Evolutionary conservation across 2,797 vertebrate species (phyloP).

Genomic region (Sciaenops ocellatus): DNA sequence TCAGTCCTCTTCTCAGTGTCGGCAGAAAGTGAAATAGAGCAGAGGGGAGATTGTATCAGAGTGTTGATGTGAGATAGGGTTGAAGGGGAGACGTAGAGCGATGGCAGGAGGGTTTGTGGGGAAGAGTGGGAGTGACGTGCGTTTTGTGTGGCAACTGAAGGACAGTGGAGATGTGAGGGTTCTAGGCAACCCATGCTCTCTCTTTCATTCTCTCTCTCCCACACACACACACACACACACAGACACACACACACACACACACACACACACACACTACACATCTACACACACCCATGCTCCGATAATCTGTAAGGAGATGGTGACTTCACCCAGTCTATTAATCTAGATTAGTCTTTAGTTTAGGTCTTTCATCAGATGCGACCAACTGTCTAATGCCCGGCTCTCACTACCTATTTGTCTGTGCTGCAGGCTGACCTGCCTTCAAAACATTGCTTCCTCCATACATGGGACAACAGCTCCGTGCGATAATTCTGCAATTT

Average conservation of each 20-base stretch:
- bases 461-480: constrained; percentile 20
- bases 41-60: constrained; percentile 71
- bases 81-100: constrained; percentile 52
- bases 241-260: constrained; percentile 7
- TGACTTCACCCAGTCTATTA: constrained; percentile 62
- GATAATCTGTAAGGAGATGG: constrained; percentile 48
- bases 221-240: neutral
- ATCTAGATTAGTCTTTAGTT: constrained; percentile 75
- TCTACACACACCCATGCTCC: constrained; percentile 11
- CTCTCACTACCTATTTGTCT: constrained; percentile 51
- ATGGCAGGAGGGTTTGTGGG: constrained; percentile 48
- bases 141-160: constrained; percentile 65
- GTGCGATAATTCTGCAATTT: constrained; percentile 39
- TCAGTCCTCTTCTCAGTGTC: constrained; percentile 48
- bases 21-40: constrained; percentile 69
- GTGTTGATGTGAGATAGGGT: constrained; percentile 66
- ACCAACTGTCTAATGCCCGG: constrained; percentile 41
- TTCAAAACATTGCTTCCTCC: constrained; percentile 11
- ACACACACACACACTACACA: constrained; percentile 33
- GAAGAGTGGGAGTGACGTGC: constrained; percentile 55
- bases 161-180: constrained; percentile 55
- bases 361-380: constrained; percentile 66
- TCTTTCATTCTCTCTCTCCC: neutral
- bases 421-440: constrained; percentile 30
- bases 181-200: constrained; percentile 5